These are phyloP conservation scores for Euura lappo DNA, from an alignment of 1,140 invertebrate species.

Conservation along the genomic window DNA sequence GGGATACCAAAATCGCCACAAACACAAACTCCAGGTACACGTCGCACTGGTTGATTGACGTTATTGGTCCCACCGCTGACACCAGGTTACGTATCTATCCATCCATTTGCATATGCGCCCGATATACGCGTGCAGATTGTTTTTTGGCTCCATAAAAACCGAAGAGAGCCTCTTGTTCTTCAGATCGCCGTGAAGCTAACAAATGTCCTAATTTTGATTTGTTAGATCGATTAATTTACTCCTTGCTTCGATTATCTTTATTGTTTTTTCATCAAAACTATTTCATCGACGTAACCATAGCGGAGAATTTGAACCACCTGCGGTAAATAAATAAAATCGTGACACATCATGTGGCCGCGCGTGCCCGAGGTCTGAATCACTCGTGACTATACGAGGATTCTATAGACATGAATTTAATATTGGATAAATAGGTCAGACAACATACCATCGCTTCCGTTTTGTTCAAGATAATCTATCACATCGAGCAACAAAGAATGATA, in stretches of 20 bases:
- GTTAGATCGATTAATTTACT: too few species aligned
- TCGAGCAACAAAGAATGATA: too few species aligned
- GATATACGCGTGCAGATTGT: constrained; percentile 18
- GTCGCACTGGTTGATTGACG: constrained; percentile 61
- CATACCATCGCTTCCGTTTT: too few species aligned
- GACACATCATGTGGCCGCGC: not conserved
- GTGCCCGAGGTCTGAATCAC: not conserved
- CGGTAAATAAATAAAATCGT: not conserved
- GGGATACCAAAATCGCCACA: not conserved
- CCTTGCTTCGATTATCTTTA: too few species aligned
- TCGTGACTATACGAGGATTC: not conserved
- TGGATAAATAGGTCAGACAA: too few species aligned
- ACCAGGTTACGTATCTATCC: constrained; percentile 58
- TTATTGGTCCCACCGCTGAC: constrained; percentile 61
- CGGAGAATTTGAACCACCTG: not conserved
- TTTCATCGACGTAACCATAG: too few species aligned
- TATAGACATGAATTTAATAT: not conserved
- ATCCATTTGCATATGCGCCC: constrained; percentile 61
- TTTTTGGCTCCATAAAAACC: too few species aligned
- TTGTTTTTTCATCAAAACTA: too few species aligned
- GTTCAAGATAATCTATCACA: too few species aligned
- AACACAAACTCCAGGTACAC: not conserved
- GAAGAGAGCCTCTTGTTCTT: too few species aligned
- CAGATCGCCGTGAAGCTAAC: too few species aligned
- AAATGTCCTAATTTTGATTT: too few species aligned